phyloP scores from a whole-genome alignment of 2,888 invertebrate species.

The Neria commutata region DNA sequence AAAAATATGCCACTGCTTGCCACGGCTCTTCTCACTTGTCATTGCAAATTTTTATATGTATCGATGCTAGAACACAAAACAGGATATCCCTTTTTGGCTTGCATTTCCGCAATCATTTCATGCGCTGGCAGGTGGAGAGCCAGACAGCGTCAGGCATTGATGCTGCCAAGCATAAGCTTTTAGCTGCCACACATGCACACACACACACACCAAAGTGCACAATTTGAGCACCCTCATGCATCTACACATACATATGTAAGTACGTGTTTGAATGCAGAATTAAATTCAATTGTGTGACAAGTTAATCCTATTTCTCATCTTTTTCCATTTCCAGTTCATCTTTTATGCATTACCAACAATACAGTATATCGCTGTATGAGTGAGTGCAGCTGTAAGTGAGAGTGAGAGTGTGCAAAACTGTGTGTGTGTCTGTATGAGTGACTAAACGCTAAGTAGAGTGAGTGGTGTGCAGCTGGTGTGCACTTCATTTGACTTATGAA shows the following conservation, averaged over 20 bases:
- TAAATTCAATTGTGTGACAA: conserved; percentile 59
- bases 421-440: background rate
- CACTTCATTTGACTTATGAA: too few relatives aligned
- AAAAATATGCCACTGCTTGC: too few relatives aligned
- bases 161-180: background rate
- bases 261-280: conserved; percentile 46
- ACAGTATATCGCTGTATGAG: background rate
- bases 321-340: conserved; percentile 53
- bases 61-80: too few relatives aligned
- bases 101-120: background rate
- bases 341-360: conserved; percentile 48
- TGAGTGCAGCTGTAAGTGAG: conserved; percentile 16
- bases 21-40: too few relatives aligned
- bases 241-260: background rate
- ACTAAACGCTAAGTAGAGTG: background rate
- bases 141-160: too few relatives aligned
- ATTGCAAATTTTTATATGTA: too few relatives aligned
- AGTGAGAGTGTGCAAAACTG: conserved; percentile 3
- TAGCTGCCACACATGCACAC: background rate
- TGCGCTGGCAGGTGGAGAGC: background rate
- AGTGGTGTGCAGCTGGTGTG: background rate
- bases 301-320: conserved; percentile 56
- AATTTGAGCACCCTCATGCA: background rate
- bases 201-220: background rate
- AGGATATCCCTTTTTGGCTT: background rate